These are phyloP conservation scores for Germaria angustata DNA, from an alignment of 2,888 invertebrate species.

Conservation along the genomic window DNA sequence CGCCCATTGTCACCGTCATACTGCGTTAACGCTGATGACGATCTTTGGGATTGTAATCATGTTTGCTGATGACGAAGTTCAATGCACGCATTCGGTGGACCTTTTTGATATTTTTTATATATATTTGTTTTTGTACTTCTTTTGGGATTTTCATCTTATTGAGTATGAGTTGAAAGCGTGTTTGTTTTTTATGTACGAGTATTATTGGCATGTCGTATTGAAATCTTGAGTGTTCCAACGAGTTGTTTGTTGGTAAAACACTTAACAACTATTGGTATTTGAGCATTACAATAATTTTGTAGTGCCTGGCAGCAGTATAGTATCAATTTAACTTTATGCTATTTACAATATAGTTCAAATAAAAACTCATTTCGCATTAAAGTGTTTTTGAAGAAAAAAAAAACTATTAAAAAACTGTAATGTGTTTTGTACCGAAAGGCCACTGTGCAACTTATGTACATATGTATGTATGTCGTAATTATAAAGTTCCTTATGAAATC, in stretches of 20 bases:
- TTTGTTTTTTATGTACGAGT: conserved; percentile 29
- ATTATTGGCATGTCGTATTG: conserved; percentile 27
- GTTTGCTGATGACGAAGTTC: neutral
- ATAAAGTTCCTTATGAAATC: too few species aligned
- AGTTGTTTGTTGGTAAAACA: conserved; percentile 55
- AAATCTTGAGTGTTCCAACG: conserved; percentile 21
- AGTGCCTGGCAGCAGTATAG: neutral
- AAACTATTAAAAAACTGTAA: neutral
- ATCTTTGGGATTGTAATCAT: conserved; percentile 3
- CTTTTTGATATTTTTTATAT: conserved; percentile 41
- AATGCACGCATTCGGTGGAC: conserved; percentile 20
- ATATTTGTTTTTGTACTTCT: too few species aligned
- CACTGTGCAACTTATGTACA: neutral
- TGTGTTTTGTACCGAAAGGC: neutral
- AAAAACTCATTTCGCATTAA: neutral
- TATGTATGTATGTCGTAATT: too few species aligned
- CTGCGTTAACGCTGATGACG: neutral
- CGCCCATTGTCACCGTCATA: neutral
- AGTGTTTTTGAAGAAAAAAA: neutral
- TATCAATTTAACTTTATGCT: neutral
- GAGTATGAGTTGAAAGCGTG: neutral
- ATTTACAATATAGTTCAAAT: conserved; percentile 3
- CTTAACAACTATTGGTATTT: conserved; percentile 29
- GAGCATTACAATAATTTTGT: neutral
- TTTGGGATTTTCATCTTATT: conserved; percentile 33